Base-by-base conservation (phyloP, 2,888 invertebrate species). In the Iphiclides podalirius region DNA sequence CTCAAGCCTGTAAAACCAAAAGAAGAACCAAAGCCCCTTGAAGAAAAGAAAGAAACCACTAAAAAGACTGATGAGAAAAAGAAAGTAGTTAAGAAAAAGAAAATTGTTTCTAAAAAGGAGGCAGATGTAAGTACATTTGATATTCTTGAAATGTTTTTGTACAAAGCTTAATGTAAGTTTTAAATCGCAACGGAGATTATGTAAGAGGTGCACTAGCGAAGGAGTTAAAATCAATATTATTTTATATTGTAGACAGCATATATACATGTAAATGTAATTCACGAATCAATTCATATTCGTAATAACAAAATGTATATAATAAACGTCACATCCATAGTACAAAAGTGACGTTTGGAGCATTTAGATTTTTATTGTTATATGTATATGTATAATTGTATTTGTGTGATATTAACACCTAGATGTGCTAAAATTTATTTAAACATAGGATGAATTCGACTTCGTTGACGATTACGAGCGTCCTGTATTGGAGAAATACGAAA, bases 401-500 rank as follows among this genome's bases (percentile, higher is more conserved):
- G 68, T 72, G 63, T 63, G 68, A 75, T 76, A 65, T 70, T 78
- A 76, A 78, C 75, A 63, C 58, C 49, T 63, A 58, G 50, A 70
- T 69, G 82, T 83, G 80, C 70, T 82, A 79, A 83, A 80, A 44
- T 70, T 53, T 76, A 61, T 78, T 81, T 79, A 62, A 69, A 75
- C 75, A 64, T 87, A 88, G 88, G 88, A 81, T 52, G 72, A 72
- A 71, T 64, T 87, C 73, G 88, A 89, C 68, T 89, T 89, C 70
- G 84, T 87, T 68, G 93, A 93, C 43, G 95, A 95, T 86, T 95
- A 95, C 78, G 95, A 95, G 73, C 90, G 94, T 65, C 92, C 94
- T 1, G 92, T 91, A 42, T 85, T 94, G 70, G 94, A 94, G 79
- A 93, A 92, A 80, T 94, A 93, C 66, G 92, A 93, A 82, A 91